These are phyloP conservation scores for Heliopora coerulea DNA, from an alignment of 92 coral and sea anemone genomes.

Conservation along the genomic window DNA sequence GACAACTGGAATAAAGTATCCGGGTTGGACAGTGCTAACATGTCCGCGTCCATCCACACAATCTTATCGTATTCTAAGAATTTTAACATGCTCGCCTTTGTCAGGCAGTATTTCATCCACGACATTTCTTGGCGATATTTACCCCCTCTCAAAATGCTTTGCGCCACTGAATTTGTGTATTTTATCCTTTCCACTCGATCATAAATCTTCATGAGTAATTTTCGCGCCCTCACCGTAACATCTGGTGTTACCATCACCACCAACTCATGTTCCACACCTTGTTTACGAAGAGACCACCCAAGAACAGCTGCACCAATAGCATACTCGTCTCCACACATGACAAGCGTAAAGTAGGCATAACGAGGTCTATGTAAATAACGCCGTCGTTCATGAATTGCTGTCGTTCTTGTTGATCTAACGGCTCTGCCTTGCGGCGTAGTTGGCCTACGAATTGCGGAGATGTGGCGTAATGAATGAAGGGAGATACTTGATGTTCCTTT, in stretches of 20 bases:
- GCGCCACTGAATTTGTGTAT: constrained; percentile 60
- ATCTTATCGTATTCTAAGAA: constrained; percentile 75
- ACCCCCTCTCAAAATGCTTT: constrained; percentile 68
- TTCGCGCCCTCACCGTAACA: constrained; percentile 65
- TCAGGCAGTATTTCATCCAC: constrained; percentile 74
- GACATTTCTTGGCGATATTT: constrained; percentile 63
- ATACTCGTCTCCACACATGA: constrained; percentile 88
- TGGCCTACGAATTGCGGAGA: constrained; percentile 4
- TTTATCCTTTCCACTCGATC: constrained; percentile 71
- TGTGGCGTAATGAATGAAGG: constrained; percentile 10
- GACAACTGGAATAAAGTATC: constrained; percentile 63
- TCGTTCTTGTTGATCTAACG: constrained; percentile 16
- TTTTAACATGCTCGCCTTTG: constrained; percentile 77
- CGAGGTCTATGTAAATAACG: constrained; percentile 64
- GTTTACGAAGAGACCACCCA: constrained; percentile 89
- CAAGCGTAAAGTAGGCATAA: constrained; percentile 78
- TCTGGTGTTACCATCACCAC: constrained; percentile 90
- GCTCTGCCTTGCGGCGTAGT: not conserved
- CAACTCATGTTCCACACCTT: constrained; percentile 68
- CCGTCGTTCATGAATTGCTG: constrained; percentile 10
- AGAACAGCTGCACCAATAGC: constrained; percentile 69
- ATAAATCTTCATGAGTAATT: constrained; percentile 64
- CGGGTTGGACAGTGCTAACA: constrained; percentile 63
- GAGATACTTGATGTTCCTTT: not conserved
- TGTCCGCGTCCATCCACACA: constrained; percentile 78